A percentile compares a stretch with the other conserved stretches of the same genome.
Evolutionary conservation across 2,797 vertebrate genomes (phyloP).

Genomic region (Microhierax caerulescens): DNA sequence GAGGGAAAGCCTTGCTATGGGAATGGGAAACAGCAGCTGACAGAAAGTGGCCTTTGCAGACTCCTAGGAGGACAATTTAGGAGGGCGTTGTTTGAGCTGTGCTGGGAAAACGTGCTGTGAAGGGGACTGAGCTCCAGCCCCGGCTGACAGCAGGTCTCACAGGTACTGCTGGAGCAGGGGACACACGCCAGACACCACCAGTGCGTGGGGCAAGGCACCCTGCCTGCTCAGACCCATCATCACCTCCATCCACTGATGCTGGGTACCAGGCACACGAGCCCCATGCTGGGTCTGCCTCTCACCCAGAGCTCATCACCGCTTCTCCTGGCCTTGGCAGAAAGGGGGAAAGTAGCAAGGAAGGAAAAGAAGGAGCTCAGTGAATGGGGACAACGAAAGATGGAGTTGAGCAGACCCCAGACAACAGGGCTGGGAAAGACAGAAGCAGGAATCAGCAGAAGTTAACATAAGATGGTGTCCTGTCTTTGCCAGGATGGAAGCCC

Average conservation of each 20-base stretch:
- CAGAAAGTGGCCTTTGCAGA: not conserved
- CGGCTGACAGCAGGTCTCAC: not conserved
- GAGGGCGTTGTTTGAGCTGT: not conserved
- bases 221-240: not conserved
- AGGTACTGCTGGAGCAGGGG: not conserved
- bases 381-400: not conserved
- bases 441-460: not conserved
- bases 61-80: not conserved
- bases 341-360: not conserved
- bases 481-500: not conserved
- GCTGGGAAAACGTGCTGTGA: not conserved
- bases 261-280: rapidly evolving
- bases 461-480: not conserved
- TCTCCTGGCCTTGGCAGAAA: not conserved
- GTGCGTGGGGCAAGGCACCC: rapidly evolving
- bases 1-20: not conserved
- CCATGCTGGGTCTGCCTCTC: rapidly evolving
- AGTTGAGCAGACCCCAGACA: not conserved
- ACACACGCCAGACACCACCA: not conserved
- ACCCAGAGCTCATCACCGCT: rapidly evolving
- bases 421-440: not conserved
- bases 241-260: not conserved
- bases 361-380: not conserved
- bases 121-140: not conserved
- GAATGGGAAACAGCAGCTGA: not conserved